Evolutionary conservation across 2,113 vertebrate genomes (phyloP).

Genomic region (Triplophysa tibetana): DNA sequence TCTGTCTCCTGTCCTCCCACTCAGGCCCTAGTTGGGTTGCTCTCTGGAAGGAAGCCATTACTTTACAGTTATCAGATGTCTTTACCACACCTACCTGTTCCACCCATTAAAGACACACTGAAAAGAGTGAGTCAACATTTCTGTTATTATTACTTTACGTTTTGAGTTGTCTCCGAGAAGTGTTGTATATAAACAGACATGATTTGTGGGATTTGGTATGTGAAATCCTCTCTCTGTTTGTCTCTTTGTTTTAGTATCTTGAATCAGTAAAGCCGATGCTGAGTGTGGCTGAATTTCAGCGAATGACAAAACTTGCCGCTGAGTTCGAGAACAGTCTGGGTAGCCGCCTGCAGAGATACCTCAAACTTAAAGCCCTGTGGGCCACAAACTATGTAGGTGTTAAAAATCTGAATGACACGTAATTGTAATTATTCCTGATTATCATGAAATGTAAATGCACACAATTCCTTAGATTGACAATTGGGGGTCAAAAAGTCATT

Average conservation of each 20-base stretch:
- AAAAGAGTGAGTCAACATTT: slow-evolving; percentile 71
- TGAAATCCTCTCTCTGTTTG: slow-evolving; percentile 1
- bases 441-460: background rate
- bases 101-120: slow-evolving; percentile 78
- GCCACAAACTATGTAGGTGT: slow-evolving; percentile 85
- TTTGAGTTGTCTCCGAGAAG: background rate
- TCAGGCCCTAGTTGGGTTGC: slow-evolving; percentile 80
- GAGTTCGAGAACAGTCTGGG: slow-evolving; percentile 80
- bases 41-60: slow-evolving; percentile 81
- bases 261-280: slow-evolving; percentile 79
- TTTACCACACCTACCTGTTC: slow-evolving; percentile 84
- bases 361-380: slow-evolving; percentile 87
- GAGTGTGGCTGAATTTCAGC: slow-evolving; percentile 67
- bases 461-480: background rate
- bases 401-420: background rate
- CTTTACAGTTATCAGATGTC: slow-evolving; percentile 87
- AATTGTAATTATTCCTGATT: background rate
- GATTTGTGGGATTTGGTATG: background rate
- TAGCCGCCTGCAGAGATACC: slow-evolving; percentile 80
- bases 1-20: background rate
- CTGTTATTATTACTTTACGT: too few species aligned
- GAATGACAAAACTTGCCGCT: slow-evolving; percentile 67
- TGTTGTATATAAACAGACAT: background rate
- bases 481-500: background rate
- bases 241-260: slow-evolving; percentile 73